Base-by-base conservation (phyloP, 2,888 invertebrate species). In the Spialia ferax region DNA sequence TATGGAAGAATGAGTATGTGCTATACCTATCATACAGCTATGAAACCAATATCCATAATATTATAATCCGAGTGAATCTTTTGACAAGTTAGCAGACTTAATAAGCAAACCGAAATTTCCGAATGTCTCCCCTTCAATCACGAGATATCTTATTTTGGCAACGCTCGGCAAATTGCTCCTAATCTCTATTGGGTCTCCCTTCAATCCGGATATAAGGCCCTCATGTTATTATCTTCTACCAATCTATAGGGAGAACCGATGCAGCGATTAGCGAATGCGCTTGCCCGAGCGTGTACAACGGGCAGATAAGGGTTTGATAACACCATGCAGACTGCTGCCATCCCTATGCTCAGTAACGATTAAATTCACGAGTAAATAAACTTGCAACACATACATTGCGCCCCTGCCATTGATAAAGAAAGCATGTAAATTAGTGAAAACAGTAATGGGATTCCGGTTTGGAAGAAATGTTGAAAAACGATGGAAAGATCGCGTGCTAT, bases 181-280 rank as follows among this genome's bases (percentile, higher is more conserved):
- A 88, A 89, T 90, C 87, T 84, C 79, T 76, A 79, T 71, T 72
- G 73, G 71, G 82, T 85, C 65, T 66, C 86, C 87, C 83, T 82
- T 71, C 80, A 66, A 77, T 82, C 83, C 84, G 82, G 79, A 85
- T 84, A 86, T 83, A 86, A 88, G 86, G 82, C 86, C 87, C 84
- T 82, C 79, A 81, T 76, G 80, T 80, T 76, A 82, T 87, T 87
- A 87, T 88, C 88, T 79, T 74, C 73, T 77, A 77, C 78, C 81
- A 81, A 88, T 88, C 86, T 85, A 79, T 82, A 79, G 86, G 84
- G 85, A 83, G 85, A 84, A 82, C 80, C 83, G 84, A 82, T 85
- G 83, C 83, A 78, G 79, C 85, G 90, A 93, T 91, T 91, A 89
- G 87, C 86, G 79, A 86, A 82, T 81, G 80, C 80, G 85, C 83